Conservation (phyloP, 2,888 invertebrate genomes). For the Pasiphila rectangulata region DNA sequence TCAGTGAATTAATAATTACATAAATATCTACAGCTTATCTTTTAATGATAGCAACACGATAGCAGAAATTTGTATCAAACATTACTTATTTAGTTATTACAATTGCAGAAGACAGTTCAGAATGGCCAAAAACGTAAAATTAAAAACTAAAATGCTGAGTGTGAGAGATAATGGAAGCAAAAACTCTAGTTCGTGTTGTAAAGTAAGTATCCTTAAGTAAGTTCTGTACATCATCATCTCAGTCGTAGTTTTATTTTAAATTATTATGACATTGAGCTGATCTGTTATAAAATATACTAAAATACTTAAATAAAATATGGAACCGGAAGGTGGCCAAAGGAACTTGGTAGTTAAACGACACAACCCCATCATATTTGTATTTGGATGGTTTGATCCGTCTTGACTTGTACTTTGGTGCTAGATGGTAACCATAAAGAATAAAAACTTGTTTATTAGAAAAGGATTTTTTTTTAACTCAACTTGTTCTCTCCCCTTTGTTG, state of each 20-base stretch:
- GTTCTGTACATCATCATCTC: too few species aligned
- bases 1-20: constrained; percentile 32
- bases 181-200: constrained; percentile 10
- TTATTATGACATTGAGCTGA: too few species aligned
- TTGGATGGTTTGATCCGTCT: too few species aligned
- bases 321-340: too few species aligned
- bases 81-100: constrained; percentile 2
- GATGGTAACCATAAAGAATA: too few species aligned
- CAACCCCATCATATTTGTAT: too few species aligned
- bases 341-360: too few species aligned
- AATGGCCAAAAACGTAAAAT: constrained; percentile 27
- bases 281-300: background rate
- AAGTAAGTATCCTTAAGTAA: constrained; percentile 20
- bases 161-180: constrained; percentile 4
- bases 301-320: background rate
- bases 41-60: constrained; percentile 2
- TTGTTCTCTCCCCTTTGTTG: too few species aligned
- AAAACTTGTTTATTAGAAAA: too few species aligned
- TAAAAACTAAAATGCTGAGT: constrained; percentile 11
- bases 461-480: too few species aligned
- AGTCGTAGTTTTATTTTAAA: too few species aligned
- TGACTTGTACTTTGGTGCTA: too few species aligned
- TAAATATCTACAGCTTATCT: constrained; percentile 23
- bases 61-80: constrained; percentile 3
- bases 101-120: constrained; percentile 9